These are phyloP conservation scores for Charina bottae DNA, from an alignment of 2,113 vertebrate species.

Conservation along the genomic window DNA sequence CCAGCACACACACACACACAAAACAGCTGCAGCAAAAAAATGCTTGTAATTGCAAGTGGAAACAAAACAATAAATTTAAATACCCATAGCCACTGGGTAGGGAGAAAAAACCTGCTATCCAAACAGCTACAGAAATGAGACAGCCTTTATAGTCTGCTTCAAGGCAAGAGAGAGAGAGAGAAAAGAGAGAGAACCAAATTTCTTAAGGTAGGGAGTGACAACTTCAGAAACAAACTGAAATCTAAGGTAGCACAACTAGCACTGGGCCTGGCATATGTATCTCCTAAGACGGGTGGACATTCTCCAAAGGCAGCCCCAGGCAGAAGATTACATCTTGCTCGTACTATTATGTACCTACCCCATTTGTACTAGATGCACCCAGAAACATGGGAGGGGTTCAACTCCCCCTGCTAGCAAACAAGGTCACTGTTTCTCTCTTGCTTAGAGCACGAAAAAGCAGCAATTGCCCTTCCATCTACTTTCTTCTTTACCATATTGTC, in stretches of 20 bases:
- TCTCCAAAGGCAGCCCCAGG: neutral
- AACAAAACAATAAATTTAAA: neutral
- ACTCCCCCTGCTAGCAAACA: neutral
- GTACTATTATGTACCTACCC: neutral
- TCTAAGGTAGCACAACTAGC: neutral
- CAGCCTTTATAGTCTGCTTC: neutral
- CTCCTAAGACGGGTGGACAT: neutral
- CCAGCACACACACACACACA: neutral
- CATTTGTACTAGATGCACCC: neutral
- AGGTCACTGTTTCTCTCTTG: neutral
- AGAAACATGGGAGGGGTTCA: neutral
- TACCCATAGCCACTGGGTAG: neutral
- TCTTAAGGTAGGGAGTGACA: neutral
- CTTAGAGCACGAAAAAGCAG: neutral
- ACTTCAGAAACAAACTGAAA: neutral
- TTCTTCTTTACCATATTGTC: neutral
- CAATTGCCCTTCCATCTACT: neutral
- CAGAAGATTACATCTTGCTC: neutral
- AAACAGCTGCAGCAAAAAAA: neutral
- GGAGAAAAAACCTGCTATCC: neutral
- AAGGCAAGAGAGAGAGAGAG: neutral
- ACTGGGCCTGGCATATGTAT: neutral
- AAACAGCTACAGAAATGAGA: neutral
- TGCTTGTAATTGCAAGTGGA: neutral
- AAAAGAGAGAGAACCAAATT: neutral